These are phyloP conservation scores for Lucilia sericata DNA, from an alignment of 1,140 invertebrate species.

Conservation along the genomic window DNA sequence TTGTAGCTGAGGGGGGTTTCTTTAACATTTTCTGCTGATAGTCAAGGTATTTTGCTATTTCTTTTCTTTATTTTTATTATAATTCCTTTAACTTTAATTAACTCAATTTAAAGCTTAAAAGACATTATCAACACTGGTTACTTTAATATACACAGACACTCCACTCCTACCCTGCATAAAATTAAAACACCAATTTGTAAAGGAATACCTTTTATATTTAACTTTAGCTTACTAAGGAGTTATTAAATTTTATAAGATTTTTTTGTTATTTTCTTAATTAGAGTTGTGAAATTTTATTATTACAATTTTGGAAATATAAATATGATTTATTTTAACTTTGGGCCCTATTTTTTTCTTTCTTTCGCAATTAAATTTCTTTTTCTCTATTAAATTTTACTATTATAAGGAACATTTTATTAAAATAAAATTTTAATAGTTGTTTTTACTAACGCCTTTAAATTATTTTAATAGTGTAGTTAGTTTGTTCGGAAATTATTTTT, in stretches of 20 bases:
- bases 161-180: no score
- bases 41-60: background rate
- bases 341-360: no score
- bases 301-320: background rate
- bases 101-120: constrained; percentile 40
- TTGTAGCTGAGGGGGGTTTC: background rate
- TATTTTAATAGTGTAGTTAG: no score
- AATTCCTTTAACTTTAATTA: constrained; percentile 31
- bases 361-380: no score
- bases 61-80: background rate
- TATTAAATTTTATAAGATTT: background rate
- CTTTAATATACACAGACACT: background rate
- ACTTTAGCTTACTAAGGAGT: background rate
- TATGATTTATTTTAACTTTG: background rate
- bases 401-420: no score
- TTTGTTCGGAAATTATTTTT: no score
- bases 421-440: no score
- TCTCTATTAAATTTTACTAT: no score
- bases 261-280: background rate
- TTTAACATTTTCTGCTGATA: no score
- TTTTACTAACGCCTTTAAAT: no score
- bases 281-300: background rate
- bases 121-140: constrained; percentile 30
- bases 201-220: no score
- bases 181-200: no score